Evolutionary conservation across 2,797 vertebrate genomes (phyloP).

Genomic region (Scarus forsteni): DNA sequence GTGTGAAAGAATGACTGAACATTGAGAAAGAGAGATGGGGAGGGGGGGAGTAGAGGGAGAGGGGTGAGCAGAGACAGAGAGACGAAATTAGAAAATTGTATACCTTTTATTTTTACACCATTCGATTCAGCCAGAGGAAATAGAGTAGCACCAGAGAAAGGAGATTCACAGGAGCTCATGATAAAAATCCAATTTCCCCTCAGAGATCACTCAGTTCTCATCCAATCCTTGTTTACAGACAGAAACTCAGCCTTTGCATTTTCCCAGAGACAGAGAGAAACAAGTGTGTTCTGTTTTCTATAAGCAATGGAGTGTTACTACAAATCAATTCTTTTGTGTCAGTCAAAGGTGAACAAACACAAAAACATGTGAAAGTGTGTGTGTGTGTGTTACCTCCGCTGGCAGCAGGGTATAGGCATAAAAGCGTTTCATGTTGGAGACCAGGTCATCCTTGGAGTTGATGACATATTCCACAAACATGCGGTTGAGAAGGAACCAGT

Average conservation of each 20-base stretch:
- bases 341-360: conserved; percentile 33
- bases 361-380: conserved; percentile 19
- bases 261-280: conserved; percentile 22
- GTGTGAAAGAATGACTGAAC: conserved; percentile 97
- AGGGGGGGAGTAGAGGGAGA: neutral
- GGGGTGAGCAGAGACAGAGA: conserved; percentile 8
- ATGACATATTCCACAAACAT: conserved; percentile 96
- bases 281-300: conserved; percentile 12
- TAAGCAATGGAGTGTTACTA: conserved; percentile 14
- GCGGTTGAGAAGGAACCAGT: conserved; percentile 98
- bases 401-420: conserved; percentile 96
- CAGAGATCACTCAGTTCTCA: conserved; percentile 59
- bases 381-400: conserved; percentile 87
- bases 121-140: conserved; percentile 48
- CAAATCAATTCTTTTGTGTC: conserved; percentile 35
- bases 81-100: conserved; percentile 54
- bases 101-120: conserved; percentile 37
- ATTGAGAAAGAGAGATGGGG: conserved; percentile 11
- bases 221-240: conserved; percentile 33
- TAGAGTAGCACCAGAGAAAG: conserved; percentile 37
- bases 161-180: conserved; percentile 43
- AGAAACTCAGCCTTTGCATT: conserved; percentile 41
- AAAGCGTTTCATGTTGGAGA: conserved; percentile 96
- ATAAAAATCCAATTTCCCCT: conserved; percentile 67
- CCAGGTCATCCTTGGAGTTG: conserved; percentile 92